Percentiles rank a stretch among this genome's conserved stretches.
phyloP scores from a whole-genome alignment of 1,140 invertebrate species.

The Drosophila micromelanica region DNA sequence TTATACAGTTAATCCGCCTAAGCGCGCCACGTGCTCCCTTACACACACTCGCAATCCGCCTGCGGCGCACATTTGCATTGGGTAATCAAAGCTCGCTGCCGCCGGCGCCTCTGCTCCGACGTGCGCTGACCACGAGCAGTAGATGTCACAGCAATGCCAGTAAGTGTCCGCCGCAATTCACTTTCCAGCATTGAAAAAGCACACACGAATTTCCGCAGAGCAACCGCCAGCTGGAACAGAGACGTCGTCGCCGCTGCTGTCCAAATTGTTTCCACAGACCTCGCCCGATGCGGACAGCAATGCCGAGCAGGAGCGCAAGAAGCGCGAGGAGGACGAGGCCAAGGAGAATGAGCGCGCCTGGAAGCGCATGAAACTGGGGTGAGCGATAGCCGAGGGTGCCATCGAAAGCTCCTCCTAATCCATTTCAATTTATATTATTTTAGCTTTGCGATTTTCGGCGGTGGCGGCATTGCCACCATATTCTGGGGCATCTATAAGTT shows the following conservation, averaged over 20 bases:
- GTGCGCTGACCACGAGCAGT: constrained; percentile 21
- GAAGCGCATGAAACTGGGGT: constrained; percentile 87
- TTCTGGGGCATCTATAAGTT: constrained; percentile 88
- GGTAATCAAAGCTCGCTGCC: constrained; percentile 34
- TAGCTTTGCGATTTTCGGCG: constrained; percentile 86
- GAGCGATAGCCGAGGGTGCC: neutral
- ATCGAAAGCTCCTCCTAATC: no score
- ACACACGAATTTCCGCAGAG: constrained; percentile 6
- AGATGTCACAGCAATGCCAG: constrained; percentile 39
- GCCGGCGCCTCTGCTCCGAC: neutral
- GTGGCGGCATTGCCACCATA: constrained; percentile 84
- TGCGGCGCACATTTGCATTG: constrained; percentile 47
- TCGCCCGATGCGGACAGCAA: constrained; percentile 58
- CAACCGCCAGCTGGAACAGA: constrained; percentile 7
- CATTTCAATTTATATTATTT: neutral
- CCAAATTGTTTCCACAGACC: constrained; percentile 83
- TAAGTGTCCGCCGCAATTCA: constrained; percentile 10
- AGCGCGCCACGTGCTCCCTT: constrained; percentile 45
- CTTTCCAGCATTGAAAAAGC: neutral
- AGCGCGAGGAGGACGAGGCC: constrained; percentile 77
- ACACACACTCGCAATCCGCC: constrained; percentile 27
- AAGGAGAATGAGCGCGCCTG: constrained; percentile 87
- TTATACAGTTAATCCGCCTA: constrained; percentile 59
- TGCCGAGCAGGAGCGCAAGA: constrained; percentile 69
- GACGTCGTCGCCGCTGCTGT: constrained; percentile 44